phyloP scores from a whole-genome alignment of 2,797 vertebrate species.

The Neosilurus mollespiculum region DNA sequence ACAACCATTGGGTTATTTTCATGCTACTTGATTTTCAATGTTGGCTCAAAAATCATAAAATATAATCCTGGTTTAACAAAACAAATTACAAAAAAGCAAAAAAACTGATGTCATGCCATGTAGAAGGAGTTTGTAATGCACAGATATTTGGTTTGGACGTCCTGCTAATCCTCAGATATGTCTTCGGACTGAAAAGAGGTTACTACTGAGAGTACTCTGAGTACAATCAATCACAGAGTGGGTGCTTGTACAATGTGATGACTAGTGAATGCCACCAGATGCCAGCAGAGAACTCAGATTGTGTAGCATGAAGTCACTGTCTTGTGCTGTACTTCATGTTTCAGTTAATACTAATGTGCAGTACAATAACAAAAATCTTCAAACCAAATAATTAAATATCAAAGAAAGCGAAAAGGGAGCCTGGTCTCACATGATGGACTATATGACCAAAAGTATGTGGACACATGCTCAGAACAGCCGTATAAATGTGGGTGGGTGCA shows the following conservation, averaged over 20 bases:
- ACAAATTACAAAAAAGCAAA: too few relatives aligned
- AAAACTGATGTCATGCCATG: neutral
- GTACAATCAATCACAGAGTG: too few relatives aligned
- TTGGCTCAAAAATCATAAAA: neutral
- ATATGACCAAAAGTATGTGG: neutral
- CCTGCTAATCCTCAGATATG: neutral
- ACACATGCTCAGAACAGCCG: too few relatives aligned
- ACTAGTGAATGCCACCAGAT: conserved; percentile 56
- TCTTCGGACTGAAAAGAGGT: neutral
- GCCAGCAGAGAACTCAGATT: conserved; percentile 53
- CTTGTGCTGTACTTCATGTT: neutral
- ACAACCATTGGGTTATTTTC: neutral
- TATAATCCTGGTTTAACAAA: neutral
- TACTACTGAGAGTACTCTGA: neutral
- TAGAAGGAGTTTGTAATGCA: neutral
- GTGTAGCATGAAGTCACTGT: neutral
- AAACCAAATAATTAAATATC: neutral
- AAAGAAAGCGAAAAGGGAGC: neutral
- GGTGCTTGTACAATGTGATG: conserved; percentile 20
- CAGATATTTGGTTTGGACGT: too few relatives aligned
- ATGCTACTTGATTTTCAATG: neutral
- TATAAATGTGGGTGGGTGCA: neutral
- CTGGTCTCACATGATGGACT: neutral
- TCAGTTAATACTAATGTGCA: neutral
- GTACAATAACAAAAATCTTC: neutral